These are phyloP conservation scores for Osmerus mordax DNA, from an alignment of 2,113 vertebrate species.

Conservation along the genomic window DNA sequence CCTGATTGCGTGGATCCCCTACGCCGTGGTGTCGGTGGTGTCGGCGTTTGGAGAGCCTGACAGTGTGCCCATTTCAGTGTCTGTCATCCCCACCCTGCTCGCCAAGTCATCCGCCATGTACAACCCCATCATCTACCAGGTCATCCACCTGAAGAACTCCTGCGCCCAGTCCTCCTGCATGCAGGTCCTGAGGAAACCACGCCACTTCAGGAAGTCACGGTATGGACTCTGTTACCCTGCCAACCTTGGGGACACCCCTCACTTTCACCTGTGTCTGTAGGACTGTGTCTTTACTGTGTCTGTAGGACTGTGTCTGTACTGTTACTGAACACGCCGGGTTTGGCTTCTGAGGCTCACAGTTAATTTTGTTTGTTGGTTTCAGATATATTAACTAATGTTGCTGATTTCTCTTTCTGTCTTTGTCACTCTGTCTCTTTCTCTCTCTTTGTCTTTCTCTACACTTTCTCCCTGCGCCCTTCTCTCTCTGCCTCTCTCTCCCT, in stretches of 20 bases:
- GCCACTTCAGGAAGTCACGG: conserved; percentile 76
- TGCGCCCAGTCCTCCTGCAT: conserved; percentile 66
- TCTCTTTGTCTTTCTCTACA: too few relatives aligned
- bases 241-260: not conserved
- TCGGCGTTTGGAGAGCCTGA: conserved; percentile 86
- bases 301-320: not conserved
- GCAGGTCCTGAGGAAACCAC: conserved; percentile 66
- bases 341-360: too few relatives aligned
- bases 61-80: conserved; percentile 84
- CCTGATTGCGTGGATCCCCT: conserved; percentile 93
- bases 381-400: too few relatives aligned
- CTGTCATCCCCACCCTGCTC: conserved; percentile 86
- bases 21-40: conserved; percentile 88
- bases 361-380: too few relatives aligned
- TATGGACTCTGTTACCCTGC: conserved; percentile 47
- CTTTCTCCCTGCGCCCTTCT: not conserved
- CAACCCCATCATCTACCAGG: conserved; percentile 95
- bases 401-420: too few relatives aligned
- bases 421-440: too few relatives aligned
- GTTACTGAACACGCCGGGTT: not conserved
- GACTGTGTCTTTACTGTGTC: not conserved
- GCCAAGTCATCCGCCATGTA: conserved; percentile 97
- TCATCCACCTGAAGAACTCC: conserved; percentile 78
- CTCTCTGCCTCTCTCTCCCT: not conserved
- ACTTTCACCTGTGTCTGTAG: not conserved